phyloP scores from a whole-genome alignment of 2,113 vertebrate species.

The Pongo abelii region DNA sequence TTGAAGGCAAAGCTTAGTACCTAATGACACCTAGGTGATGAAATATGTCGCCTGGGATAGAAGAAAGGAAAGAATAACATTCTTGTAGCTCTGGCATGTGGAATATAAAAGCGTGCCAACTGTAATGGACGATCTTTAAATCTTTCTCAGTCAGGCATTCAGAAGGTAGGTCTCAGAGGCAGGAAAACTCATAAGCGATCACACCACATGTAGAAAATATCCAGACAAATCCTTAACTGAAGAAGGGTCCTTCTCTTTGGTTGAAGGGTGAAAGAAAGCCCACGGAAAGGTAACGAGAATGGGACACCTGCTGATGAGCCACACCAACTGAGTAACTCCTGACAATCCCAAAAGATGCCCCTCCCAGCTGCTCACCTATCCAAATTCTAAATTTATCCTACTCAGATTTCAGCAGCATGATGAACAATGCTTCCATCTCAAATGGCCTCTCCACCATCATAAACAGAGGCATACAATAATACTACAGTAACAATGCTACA shows the following conservation, averaged over 20 bases:
- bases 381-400: neutral
- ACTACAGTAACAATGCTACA: neutral
- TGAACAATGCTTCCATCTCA: neutral
- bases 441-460: neutral
- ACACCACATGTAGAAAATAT: neutral
- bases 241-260: neutral
- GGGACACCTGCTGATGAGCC: neutral
- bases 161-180: neutral
- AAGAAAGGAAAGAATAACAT: neutral
- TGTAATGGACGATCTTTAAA: neutral
- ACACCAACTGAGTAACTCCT: neutral
- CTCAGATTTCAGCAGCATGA: neutral
- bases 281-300: neutral
- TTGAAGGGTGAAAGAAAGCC: neutral
- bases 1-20: neutral
- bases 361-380: neutral
- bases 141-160: neutral
- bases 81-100: neutral
- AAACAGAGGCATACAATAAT: neutral
- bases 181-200: neutral
- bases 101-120: neutral
- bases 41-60: neutral
- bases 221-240: neutral
- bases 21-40: neutral
- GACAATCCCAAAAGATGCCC: neutral